Percentiles rank a stretch among this genome's conserved stretches.
These are phyloP conservation scores for Thamnophis sirtalis DNA, from an alignment of 2,113 vertebrate species.

Conservation along the genomic window DNA sequence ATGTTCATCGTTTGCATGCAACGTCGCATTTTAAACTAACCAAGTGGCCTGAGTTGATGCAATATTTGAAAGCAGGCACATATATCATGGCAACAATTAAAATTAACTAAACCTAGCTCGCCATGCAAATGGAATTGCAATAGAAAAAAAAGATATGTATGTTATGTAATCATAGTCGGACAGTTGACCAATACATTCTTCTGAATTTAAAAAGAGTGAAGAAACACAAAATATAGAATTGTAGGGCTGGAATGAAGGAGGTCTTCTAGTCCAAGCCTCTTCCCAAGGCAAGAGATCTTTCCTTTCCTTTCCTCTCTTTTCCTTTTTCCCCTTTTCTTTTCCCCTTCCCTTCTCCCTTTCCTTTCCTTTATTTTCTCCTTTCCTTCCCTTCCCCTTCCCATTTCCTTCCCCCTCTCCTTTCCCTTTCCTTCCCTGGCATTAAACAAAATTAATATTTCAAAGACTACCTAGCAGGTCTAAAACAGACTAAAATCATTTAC, in stretches of 20 bases:
- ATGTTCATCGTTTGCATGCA: not conserved
- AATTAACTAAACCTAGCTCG: not conserved
- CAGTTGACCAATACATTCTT: not conserved
- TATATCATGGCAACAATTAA: not conserved
- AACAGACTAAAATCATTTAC: not conserved
- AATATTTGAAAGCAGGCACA: not conserved
- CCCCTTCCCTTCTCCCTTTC: no score
- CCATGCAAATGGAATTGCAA: not conserved
- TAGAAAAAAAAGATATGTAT: not conserved
- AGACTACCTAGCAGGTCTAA: not conserved
- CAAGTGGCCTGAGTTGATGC: not conserved
- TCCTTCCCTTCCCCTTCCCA: not conserved
- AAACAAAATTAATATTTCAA: not conserved
- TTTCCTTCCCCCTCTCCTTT: not conserved
- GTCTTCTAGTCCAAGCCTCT: no score
- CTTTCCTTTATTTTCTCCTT: no score
- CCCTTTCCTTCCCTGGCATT: not conserved
- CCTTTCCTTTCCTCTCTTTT: no score
- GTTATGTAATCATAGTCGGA: not conserved
- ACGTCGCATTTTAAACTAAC: not conserved
- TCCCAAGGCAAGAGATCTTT: no score
- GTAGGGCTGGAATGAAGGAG: not conserved
- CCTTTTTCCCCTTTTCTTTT: no score
- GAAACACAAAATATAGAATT: not conserved
- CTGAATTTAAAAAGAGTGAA: not conserved